Base-by-base conservation (phyloP, 2,888 invertebrate species). In the Bibio marci region DNA sequence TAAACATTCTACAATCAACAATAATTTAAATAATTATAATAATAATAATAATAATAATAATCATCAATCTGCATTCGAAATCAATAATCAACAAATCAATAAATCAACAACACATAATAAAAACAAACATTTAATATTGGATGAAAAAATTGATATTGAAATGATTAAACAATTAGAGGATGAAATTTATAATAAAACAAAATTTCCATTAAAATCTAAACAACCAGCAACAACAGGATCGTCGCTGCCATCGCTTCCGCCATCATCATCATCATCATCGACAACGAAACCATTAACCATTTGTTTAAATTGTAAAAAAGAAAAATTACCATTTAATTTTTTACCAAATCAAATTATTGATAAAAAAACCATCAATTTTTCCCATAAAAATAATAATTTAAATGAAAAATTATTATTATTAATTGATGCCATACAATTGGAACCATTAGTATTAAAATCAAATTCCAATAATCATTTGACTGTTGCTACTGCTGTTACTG, bases 131-230 rank as follows among this genome's bases (percentile, higher is more conserved):
- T 8, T 26, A 8, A 6, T 6, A 10, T 8, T 19, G 1, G 37
- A 39, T n/a, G 15, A 44, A 28, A 32, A 36, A 15, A 36, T 46
- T 10, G 42, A 46, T 45, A 13, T 45, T 22, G 28, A 37, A 13
- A 28, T 41, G 3, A 45, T 45, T 28, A 46, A 46, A 36, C 35
- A 43, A 19, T 27, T 46, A 8, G 46, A 46, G 35, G 46, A 46
- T 42, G 46, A 46, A 39, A 46, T 46, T 27, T 46, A 46, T 37
- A 41, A 42, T 18, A 31, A 35, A n/a, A n/a, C n/a, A n/a, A n/a
- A n/a, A n/a, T n/a, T n/a, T n/a, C n/a, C 17, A 40, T 15, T 42
- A 45, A 30, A 28, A 41, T 33, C n/a, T n/a, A n/a, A n/a, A n/a
- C n/a, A n/a, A n/a, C n/a, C n/a, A n/a, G n/a, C n/a, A n/a, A n/a